phyloP scores from a whole-genome alignment of 2,113 vertebrate genomes.

The Cyprinodon brontotheroides region DNA sequence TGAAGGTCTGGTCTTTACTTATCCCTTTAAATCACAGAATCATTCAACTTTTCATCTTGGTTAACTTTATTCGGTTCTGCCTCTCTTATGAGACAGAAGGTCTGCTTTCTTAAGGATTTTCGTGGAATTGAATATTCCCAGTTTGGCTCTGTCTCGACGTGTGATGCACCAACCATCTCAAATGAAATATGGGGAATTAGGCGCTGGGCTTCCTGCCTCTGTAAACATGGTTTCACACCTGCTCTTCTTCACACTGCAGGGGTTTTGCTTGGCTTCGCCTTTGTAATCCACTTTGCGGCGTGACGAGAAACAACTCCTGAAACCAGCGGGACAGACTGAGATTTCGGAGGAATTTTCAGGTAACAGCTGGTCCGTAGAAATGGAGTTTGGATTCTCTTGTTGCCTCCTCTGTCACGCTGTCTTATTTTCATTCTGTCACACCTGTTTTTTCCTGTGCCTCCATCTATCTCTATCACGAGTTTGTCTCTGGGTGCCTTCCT shows the following conservation, averaged over 20 bases:
- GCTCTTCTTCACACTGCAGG: conserved; percentile 19
- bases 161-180: not conserved
- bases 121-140: not conserved
- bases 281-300: conserved; percentile 71
- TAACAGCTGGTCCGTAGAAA: conserved; percentile 2
- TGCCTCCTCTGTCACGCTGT: conserved; percentile 2
- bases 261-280: conserved; percentile 59
- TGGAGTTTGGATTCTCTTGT: not conserved
- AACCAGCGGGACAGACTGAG: conserved; percentile 30
- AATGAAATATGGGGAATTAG: not conserved
- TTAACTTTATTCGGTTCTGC: not conserved
- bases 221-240: conserved; percentile 42
- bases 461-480: conserved; percentile 16
- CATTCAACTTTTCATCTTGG: not conserved
- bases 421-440: conserved; percentile 2
- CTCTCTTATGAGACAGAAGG: too few species aligned
- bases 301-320: conserved; percentile 59
- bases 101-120: not conserved
- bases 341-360: conserved; percentile 1
- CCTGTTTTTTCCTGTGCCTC: not conserved
- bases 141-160: not conserved
- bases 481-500: conserved; percentile 2
- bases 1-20: too few species aligned
- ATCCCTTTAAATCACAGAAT: too few species aligned
- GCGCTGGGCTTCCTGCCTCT: not conserved